phyloP scores from a whole-genome alignment of 2,888 invertebrate species.

The Nyleta sp. region DNA sequence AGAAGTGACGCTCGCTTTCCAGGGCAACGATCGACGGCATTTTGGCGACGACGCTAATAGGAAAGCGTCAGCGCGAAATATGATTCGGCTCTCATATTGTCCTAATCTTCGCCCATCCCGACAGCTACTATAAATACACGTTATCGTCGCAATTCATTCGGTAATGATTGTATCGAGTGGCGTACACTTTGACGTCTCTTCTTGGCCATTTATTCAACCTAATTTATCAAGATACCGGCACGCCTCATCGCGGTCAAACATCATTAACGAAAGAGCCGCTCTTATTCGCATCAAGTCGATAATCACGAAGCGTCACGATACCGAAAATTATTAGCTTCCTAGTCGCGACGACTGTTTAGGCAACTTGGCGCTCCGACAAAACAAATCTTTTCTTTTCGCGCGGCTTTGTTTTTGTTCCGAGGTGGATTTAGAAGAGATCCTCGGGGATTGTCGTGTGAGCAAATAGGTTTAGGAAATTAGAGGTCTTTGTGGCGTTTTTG shows the following conservation, averaged over 20 bases:
- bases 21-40: background rate
- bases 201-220: conserved; percentile 39
- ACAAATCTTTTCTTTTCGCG: conserved; percentile 7
- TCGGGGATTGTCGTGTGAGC: too few species aligned
- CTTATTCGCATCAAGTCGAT: conserved; percentile 32
- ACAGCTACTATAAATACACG: conserved; percentile 41
- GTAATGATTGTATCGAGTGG: conserved; percentile 44
- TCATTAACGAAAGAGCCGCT: conserved; percentile 57
- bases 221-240: conserved; percentile 61
- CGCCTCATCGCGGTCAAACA: conserved; percentile 57
- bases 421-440: too few species aligned
- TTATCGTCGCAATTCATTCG: conserved; percentile 39
- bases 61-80: conserved; percentile 41
- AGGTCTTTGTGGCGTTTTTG: too few species aligned
- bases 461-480: too few species aligned
- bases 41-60: conserved; percentile 20
- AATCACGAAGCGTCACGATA: conserved; percentile 44
- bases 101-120: conserved; percentile 29
- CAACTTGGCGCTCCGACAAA: background rate
- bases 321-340: conserved; percentile 41
- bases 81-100: conserved; percentile 32
- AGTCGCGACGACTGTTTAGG: conserved; percentile 18
- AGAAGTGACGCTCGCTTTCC: background rate
- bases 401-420: background rate
- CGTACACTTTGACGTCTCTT: conserved; percentile 34